Conservation (phyloP, 2,113 vertebrate genomes). For the Proterorhinus semilunaris region DNA sequence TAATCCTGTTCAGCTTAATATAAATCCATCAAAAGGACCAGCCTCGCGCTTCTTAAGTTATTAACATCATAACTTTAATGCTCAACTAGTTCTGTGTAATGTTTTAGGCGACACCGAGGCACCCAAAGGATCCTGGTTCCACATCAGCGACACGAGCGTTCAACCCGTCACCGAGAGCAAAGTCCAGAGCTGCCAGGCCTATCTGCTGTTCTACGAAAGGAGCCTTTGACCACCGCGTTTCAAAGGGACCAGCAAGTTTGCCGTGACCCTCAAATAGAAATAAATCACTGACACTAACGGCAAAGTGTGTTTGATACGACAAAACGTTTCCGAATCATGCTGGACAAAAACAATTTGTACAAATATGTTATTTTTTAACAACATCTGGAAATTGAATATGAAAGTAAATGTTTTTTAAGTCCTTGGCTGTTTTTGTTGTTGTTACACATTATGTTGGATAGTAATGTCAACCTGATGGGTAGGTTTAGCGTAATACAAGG, state of each 20-base stretch:
- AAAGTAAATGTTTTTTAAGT: conserved; percentile 38
- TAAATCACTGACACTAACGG: conserved; percentile 11
- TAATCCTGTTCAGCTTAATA: too few relatives aligned
- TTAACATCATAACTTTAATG: background rate
- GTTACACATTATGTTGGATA: too few relatives aligned
- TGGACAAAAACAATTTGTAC: conserved; percentile 15
- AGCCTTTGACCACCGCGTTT: conserved; percentile 55
- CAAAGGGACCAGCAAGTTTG: background rate
- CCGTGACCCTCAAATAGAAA: background rate
- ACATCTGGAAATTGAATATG: conserved; percentile 37
- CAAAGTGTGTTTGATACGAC: background rate
- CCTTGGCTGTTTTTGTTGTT: background rate
- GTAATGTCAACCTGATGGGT: too few relatives aligned
- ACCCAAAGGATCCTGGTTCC: conserved; percentile 88
- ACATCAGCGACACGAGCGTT: conserved; percentile 89
- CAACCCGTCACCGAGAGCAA: conserved; percentile 82
- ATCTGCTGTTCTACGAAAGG: conserved; percentile 96
- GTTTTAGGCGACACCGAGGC: conserved; percentile 65
- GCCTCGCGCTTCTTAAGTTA: background rate
- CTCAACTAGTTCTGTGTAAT: background rate
- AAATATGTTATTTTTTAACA: conserved; percentile 41
- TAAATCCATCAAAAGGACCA: too few relatives aligned
- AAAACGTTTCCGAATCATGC: background rate
- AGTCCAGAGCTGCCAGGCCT: conserved; percentile 91
- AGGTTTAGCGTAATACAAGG: too few relatives aligned